Conservation (phyloP, 2,888 invertebrate genomes). For the Formica aserva region DNA sequence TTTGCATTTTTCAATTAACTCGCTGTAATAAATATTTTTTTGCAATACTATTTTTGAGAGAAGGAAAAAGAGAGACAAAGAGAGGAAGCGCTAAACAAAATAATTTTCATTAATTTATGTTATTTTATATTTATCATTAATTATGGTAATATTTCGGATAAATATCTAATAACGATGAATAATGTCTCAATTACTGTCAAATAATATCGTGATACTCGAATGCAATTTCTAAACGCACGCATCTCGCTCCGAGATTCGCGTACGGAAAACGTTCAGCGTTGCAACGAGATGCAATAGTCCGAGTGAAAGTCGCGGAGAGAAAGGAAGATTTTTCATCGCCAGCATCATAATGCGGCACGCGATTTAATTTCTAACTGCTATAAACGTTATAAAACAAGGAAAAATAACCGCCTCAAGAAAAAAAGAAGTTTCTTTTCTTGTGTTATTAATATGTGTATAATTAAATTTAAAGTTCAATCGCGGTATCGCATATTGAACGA, state of each 20-base stretch:
- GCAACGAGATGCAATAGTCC: slow-evolving; percentile 38
- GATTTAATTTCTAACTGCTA: slow-evolving; percentile 29
- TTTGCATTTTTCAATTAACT: neutral
- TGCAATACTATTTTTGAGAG: neutral
- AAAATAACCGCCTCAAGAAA: neutral
- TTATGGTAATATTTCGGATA: neutral
- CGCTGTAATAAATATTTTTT: neutral
- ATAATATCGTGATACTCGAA: slow-evolving; percentile 15
- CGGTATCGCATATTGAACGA: neutral
- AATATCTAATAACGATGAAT: neutral
- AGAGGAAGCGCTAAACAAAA: neutral
- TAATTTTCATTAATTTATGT: slow-evolving; percentile 5
- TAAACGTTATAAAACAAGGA: neutral
- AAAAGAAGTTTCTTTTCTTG: too few relatives aligned
- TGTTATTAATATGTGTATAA: neutral
- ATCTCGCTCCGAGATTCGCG: slow-evolving; percentile 10
- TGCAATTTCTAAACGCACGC: slow-evolving; percentile 37
- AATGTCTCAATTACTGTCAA: slow-evolving; percentile 4
- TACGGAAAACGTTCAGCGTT: neutral
- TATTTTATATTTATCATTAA: neutral
- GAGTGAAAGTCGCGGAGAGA: slow-evolving; percentile 47
- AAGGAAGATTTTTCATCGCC: slow-evolving; percentile 42
- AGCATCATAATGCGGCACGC: slow-evolving; percentile 37
- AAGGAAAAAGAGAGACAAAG: neutral
- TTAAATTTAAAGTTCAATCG: neutral